phyloP scores from a whole-genome alignment of 2,888 invertebrate genomes.

The Temnothorax ravouxi region DNA sequence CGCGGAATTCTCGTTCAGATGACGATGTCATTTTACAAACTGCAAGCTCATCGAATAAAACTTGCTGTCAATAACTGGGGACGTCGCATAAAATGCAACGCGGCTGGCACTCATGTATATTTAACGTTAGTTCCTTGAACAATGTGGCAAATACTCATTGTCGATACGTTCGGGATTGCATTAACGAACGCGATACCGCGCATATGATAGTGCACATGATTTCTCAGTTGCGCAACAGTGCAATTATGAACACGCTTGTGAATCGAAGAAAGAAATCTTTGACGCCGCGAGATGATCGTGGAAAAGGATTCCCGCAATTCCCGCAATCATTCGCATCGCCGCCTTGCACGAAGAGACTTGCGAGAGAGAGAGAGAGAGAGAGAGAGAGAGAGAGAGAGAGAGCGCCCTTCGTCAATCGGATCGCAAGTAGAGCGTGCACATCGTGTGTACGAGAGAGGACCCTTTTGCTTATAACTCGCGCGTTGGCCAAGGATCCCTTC shows the following conservation, averaged over 20 bases:
- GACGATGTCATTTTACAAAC: slow-evolving; percentile 14
- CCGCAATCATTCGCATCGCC: slow-evolving; percentile 68
- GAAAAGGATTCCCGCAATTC: slow-evolving; percentile 52
- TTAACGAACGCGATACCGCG: slow-evolving; percentile 22
- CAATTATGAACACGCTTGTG: not conserved
- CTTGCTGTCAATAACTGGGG: slow-evolving; percentile 9
- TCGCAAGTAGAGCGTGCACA: slow-evolving; percentile 76
- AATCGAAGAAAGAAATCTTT: slow-evolving; percentile 37
- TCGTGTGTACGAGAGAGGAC: slow-evolving; percentile 65
- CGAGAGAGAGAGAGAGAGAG: not conserved
- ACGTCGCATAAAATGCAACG: not conserved
- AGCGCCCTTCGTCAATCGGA: slow-evolving; percentile 73
- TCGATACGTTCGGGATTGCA: slow-evolving; percentile 29
- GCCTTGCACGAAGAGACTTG: slow-evolving; percentile 59
- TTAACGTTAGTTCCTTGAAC: slow-evolving; percentile 28
- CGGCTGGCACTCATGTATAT: slow-evolving; percentile 37
- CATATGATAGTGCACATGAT: slow-evolving; percentile 8
- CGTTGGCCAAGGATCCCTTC: slow-evolving; percentile 60
- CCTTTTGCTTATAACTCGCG: slow-evolving; percentile 65
- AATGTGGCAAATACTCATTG: slow-evolving; percentile 41
- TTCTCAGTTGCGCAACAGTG: slow-evolving; percentile 16
- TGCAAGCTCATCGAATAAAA: slow-evolving; percentile 38
- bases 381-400: not conserved
- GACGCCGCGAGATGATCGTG: slow-evolving; percentile 50
- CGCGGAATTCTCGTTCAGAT: not conserved